Evolutionary conservation across 2,888 invertebrate species (phyloP).

Genomic region (Physocephala rufipes): DNA sequence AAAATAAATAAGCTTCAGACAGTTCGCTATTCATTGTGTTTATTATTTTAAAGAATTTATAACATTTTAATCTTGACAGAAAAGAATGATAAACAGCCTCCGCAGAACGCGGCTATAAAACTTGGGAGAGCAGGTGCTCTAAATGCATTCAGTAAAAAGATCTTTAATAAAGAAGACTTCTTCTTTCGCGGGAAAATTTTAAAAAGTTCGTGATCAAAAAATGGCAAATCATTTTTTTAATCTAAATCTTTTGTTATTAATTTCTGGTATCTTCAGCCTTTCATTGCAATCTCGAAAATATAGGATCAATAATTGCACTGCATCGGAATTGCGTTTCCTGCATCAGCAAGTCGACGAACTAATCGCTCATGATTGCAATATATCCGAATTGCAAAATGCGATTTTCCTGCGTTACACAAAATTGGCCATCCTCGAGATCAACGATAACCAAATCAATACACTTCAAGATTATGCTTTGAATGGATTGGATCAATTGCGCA

Average conservation of each 20-base stretch:
- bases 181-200: too few relatives aligned
- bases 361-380: conserved; percentile 52
- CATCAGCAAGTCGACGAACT: conserved; percentile 43
- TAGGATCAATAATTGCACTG: conserved; percentile 48
- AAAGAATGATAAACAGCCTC: not conserved
- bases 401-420: conserved; percentile 54
- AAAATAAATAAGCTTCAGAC: too few relatives aligned
- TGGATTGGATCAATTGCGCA: conserved; percentile 55
- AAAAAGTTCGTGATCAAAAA: not conserved
- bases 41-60: conserved; percentile 6
- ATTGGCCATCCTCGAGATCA: conserved; percentile 54
- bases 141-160: not conserved
- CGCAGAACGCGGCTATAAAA: not conserved
- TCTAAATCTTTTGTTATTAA: conserved; percentile 12
- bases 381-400: conserved; percentile 56
- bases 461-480: conserved; percentile 59
- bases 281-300: conserved; percentile 23
- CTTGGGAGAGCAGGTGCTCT: not conserved
- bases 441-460: conserved; percentile 50
- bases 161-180: not conserved
- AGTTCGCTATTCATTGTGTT: not conserved
- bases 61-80: conserved; percentile 21
- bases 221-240: not conserved
- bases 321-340: conserved; percentile 42
- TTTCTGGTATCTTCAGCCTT: not conserved